Conservation (phyloP, 2,888 invertebrate genomes). For the Coenonympha glycerion region DNA sequence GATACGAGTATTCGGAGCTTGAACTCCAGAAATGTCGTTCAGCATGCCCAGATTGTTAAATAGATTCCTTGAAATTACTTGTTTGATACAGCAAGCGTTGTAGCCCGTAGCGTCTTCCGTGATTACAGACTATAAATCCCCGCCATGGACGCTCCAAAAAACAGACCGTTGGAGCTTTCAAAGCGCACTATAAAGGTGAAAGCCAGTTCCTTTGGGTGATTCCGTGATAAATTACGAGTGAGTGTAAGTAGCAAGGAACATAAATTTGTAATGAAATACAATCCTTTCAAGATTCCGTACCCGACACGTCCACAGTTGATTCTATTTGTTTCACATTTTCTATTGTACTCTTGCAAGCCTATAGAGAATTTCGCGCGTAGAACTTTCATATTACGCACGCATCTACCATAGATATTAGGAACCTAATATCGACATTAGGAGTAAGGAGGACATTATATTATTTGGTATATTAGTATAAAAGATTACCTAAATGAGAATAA, state of each 20-base stretch:
- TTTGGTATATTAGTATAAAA: too few relatives aligned
- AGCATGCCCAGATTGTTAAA: too few relatives aligned
- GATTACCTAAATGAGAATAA: too few relatives aligned
- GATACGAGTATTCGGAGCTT: too few relatives aligned
- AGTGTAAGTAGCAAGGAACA: conserved; percentile 7
- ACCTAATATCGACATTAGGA: too few relatives aligned
- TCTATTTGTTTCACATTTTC: conserved; percentile 1
- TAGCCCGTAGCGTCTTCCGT: background rate
- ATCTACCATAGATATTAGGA: too few relatives aligned
- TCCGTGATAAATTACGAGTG: conserved; percentile 16
- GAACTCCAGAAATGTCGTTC: too few relatives aligned
- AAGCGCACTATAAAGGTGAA: background rate
- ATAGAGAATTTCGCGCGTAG: background rate
- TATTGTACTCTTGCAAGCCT: background rate
- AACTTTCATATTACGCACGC: background rate
- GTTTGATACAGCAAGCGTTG: too few relatives aligned
- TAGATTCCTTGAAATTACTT: too few relatives aligned
- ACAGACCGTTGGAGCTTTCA: background rate
- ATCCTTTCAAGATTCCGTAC: conserved; percentile 5
- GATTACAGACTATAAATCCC: background rate
- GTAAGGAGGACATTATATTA: background rate
- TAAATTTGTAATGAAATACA: conserved; percentile 18
- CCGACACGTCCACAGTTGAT: background rate
- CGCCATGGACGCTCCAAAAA: background rate
- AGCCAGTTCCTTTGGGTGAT: conserved; percentile 2